phyloP scores from a whole-genome alignment of 92 coral and sea anemone species.

The Metridium senile region DNA sequence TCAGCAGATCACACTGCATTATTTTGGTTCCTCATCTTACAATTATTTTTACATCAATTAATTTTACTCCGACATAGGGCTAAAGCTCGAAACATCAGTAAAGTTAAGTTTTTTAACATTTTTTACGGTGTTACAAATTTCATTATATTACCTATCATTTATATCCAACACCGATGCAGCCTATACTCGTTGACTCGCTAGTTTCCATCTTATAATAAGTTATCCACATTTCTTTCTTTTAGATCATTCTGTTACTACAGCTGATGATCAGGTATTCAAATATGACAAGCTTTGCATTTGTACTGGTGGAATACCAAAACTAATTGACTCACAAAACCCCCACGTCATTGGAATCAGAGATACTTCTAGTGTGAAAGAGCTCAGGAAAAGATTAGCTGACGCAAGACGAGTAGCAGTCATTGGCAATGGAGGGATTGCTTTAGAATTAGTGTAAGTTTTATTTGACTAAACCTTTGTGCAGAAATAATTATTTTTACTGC shows the following conservation, averaged over 20 bases:
- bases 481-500: too few relatives aligned
- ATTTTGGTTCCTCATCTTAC: too few relatives aligned
- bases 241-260: constrained; percentile 76
- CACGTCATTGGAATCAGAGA: constrained; percentile 87
- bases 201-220: too few relatives aligned
- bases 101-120: too few relatives aligned
- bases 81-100: too few relatives aligned
- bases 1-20: too few relatives aligned
- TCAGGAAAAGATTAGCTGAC: constrained; percentile 57
- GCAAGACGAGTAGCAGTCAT: constrained; percentile 83
- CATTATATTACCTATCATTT: too few relatives aligned
- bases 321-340: constrained; percentile 60
- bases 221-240: constrained; percentile 14
- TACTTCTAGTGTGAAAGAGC: constrained; percentile 75
- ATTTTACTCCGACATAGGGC: too few relatives aligned
- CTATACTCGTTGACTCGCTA: too few relatives aligned
- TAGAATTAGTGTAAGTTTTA: constrained; percentile 89
- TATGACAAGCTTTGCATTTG: constrained; percentile 92
- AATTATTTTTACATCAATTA: too few relatives aligned
- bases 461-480: neutral
- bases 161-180: too few relatives aligned
- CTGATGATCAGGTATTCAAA: constrained; percentile 43
- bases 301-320: constrained; percentile 89
- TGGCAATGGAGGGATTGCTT: constrained; percentile 98
- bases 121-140: too few relatives aligned